Percentiles rank a stretch among this genome's conserved stretches.
phyloP scores from a whole-genome alignment of 2,113 vertebrate genomes.

The Pedionomus torquatus region DNA sequence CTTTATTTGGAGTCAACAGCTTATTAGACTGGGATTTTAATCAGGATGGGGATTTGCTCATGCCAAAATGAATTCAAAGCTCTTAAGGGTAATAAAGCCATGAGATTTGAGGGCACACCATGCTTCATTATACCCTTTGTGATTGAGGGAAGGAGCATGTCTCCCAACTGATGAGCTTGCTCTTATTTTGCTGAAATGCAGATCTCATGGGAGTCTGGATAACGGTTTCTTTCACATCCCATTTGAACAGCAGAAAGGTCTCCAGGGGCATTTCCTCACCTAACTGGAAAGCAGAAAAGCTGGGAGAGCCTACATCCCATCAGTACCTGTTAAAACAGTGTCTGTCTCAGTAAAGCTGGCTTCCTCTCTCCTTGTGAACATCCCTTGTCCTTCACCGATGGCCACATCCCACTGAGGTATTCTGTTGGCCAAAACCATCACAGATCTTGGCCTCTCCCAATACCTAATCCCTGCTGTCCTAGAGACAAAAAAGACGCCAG shows the following conservation, averaged over 20 bases:
- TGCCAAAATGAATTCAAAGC: neutral
- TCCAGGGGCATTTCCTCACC: neutral
- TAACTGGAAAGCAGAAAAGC: neutral
- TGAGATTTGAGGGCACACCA: neutral
- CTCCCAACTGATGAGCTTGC: neutral
- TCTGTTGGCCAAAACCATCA: neutral
- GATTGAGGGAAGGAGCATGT: neutral
- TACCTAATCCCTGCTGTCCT: neutral
- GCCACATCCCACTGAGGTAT: neutral
- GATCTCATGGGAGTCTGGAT: neutral
- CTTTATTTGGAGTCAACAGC: constrained; percentile 68
- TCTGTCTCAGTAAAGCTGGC: neutral
- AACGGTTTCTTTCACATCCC: neutral
- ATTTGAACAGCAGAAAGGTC: neutral
- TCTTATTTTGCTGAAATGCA: neutral
- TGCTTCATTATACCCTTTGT: neutral
- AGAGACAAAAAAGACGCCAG: neutral
- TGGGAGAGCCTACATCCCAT: neutral
- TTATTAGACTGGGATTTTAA: constrained; percentile 44
- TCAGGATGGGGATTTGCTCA: constrained; percentile 5
- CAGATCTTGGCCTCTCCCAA: neutral
- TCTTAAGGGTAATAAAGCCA: neutral
- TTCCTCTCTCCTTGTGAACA: neutral
- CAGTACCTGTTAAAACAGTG: neutral
- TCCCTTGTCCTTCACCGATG: fast-evolving